Percentiles rank a stretch among this genome's conserved stretches.
Evolutionary conservation across 2,888 invertebrate genomes (phyloP).

Genomic region (Lepidochrysops patricia): DNA sequence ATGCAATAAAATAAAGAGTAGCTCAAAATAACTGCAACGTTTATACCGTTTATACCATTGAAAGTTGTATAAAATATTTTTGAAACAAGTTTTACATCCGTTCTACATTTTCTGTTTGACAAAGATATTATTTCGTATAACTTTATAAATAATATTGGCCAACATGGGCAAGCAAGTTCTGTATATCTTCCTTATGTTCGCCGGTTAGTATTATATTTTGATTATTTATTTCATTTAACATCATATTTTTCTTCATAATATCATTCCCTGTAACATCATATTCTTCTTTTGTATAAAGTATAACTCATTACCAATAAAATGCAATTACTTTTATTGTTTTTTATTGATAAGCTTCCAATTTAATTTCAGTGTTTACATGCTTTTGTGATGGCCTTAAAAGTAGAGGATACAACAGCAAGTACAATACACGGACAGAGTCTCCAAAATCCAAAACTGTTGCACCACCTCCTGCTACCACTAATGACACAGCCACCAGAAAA

Average conservation of each 20-base stretch:
- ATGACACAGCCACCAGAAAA: slow-evolving; percentile 34
- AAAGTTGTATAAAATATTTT: slow-evolving; percentile 1
- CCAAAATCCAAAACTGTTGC: slow-evolving; percentile 29
- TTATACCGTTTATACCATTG: slow-evolving; percentile 14
- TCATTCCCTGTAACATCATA: too few relatives aligned
- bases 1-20: background rate
- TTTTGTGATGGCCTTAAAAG: slow-evolving; percentile 19
- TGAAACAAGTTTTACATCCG: slow-evolving; percentile 1
- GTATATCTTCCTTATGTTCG: slow-evolving; percentile 32
- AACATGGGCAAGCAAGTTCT: background rate
- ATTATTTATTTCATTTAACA: too few relatives aligned
- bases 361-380: slow-evolving; percentile 18
- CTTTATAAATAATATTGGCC: background rate
- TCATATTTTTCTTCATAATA: too few relatives aligned
- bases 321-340: background rate
- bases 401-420: slow-evolving; percentile 19
- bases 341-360: background rate
- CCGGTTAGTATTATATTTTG: slow-evolving; percentile 39
- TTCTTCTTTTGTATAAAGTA: too few relatives aligned
- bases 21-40: too few relatives aligned
- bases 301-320: too few relatives aligned
- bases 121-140: background rate
- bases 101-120: background rate
- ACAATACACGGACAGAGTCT: slow-evolving; percentile 25
- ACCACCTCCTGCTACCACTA: slow-evolving; percentile 23